Conservation (phyloP, 2,113 vertebrate genomes). For the Phodopus roborovskii region DNA sequence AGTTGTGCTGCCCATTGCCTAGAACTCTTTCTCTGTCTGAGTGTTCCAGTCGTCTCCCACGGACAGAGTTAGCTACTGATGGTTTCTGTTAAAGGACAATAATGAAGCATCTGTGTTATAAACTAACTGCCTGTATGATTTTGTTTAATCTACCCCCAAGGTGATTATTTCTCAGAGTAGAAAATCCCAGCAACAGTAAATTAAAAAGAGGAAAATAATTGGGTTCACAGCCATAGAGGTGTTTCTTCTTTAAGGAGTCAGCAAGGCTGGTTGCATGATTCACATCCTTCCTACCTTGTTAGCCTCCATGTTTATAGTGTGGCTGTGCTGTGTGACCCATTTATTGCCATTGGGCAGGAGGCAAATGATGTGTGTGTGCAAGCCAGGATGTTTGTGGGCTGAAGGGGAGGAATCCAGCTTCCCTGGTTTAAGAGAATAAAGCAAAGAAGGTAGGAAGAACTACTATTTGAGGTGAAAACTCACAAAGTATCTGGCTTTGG, state of each 20-base stretch:
- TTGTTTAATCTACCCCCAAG: not conserved
- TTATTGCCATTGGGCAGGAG: not conserved
- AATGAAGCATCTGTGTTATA: not conserved
- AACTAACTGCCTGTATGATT: not conserved
- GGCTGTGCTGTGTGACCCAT: not conserved
- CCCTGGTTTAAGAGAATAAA: not conserved
- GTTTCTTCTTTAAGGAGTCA: not conserved
- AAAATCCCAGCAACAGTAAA: not conserved
- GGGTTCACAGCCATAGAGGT: accelerated
- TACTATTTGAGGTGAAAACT: not conserved
- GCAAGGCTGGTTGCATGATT: not conserved
- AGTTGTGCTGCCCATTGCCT: not conserved
- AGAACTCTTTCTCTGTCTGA: accelerated
- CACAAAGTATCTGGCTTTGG: not conserved
- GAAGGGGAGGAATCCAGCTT: no score
- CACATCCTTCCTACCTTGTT: not conserved
- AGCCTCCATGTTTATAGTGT: not conserved
- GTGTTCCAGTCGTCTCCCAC: not conserved
- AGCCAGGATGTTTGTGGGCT: not conserved
- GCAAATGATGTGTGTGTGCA: not conserved
- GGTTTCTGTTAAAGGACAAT: accelerated
- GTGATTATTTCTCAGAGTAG: not conserved
- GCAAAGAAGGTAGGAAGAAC: not conserved
- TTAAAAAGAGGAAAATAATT: not conserved
- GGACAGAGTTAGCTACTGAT: not conserved